These are phyloP conservation scores for Lucinisca nassula DNA, from an alignment of 2,888 invertebrate genomes.

Conservation along the genomic window DNA sequence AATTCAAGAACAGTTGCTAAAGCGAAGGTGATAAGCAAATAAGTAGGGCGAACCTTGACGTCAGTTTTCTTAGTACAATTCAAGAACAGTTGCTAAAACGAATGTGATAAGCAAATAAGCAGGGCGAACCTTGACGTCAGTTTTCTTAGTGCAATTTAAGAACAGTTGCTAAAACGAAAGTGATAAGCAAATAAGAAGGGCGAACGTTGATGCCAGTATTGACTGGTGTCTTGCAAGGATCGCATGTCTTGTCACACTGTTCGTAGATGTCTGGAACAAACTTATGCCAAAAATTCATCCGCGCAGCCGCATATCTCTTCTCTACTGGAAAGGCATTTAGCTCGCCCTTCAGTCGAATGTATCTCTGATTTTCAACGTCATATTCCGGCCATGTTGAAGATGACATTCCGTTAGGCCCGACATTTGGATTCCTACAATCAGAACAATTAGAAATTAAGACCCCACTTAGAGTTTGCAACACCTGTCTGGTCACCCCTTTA, in stretches of 20 bases:
- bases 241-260: background rate
- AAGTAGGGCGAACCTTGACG: too few relatives aligned
- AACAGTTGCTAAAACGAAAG: background rate
- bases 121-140: background rate
- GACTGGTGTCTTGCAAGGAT: background rate
- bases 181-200: background rate
- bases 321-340: background rate
- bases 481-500: too few relatives aligned
- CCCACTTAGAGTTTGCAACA: too few relatives aligned
- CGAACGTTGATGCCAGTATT: background rate
- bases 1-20: too few relatives aligned
- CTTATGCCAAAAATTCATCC: background rate
- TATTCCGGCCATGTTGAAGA: background rate
- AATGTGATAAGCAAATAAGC: background rate
- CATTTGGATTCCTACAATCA: background rate
- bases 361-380: background rate
- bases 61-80: too few relatives aligned
- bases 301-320: background rate
- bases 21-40: too few relatives aligned
- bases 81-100: too few relatives aligned
- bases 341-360: background rate
- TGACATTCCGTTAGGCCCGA: background rate
- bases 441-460: too few relatives aligned
- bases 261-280: background rate
- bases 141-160: too few relatives aligned